Evolutionary conservation across 2,113 vertebrate species (phyloP).

Genomic region (Euleptes europaea): DNA sequence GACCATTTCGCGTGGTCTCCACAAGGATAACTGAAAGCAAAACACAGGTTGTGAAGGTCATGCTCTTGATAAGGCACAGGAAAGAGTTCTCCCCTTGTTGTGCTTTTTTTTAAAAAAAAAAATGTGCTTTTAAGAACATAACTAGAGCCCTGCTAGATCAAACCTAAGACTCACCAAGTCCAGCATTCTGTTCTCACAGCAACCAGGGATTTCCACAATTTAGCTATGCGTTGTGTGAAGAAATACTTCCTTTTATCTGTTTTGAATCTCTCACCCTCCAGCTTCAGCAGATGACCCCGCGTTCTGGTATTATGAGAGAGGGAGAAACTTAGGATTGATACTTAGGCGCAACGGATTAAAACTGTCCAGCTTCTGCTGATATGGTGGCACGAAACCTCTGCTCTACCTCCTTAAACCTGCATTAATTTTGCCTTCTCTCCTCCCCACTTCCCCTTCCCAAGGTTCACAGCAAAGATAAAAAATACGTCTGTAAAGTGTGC

Average conservation of each 20-base stretch:
- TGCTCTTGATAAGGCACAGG: background rate
- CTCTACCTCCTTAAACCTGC: rapidly evolving
- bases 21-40: background rate
- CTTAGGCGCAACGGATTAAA: background rate
- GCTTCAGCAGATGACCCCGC: no score
- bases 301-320: no score
- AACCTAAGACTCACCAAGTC: no score
- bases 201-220: no score
- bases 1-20: background rate
- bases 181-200: no score
- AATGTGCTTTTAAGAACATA: background rate
- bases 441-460: constrained; percentile 48
- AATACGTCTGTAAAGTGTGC: constrained; percentile 98
- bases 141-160: no score
- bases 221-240: no score
- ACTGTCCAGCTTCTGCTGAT: background rate
- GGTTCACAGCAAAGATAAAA: constrained; percentile 99
- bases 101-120: no score
- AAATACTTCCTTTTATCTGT: background rate
- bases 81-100: background rate
- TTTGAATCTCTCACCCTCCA: no score
- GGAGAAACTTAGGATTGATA: background rate
- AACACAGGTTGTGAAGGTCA: background rate
- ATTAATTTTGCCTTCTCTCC: background rate
- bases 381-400: rapidly evolving